Base-by-base conservation (phyloP, 2,888 invertebrate genomes). In the Cheilosia grossa region DNA sequence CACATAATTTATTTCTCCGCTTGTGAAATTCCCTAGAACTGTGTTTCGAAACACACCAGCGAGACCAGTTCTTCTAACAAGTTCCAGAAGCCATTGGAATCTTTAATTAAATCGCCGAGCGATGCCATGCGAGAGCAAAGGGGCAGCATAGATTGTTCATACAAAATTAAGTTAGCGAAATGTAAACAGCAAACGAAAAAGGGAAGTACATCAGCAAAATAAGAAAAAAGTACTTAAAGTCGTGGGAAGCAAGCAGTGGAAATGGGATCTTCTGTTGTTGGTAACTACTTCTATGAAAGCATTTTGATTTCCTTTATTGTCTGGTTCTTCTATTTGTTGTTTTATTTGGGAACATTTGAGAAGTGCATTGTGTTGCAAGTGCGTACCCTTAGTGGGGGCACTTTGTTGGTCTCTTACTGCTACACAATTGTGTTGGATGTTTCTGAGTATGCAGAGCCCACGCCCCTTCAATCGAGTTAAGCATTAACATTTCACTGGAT, bases 301-400 rank as follows among this genome's bases (percentile, higher is more conserved):
- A 67, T 44, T 58, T 24, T 17, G 2, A 15, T 51, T 59, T 58
- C 37, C 70, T 77, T 77, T 77, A 82, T 77, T 61, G 64, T 73
- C 72, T 66, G 72, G 42, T 13, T 10, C 30, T 47, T 59, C 19
- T 0, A 61, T 47, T 59, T 30, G 30, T 33, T 56, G 13, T 44
- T 63, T 33, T 24, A 49, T 30, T 54, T 13, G 19, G 40, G 24
- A 15, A 21, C 21, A 51, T 4, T 37, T 10, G 51, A 2, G 13
- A 10, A 47, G 2, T 33, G 33, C 10, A 17, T 9, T 13, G 17
- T 13, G 19, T 47, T 9, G 17, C 9, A 17, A 19, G 37, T 37
- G 37, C 37, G 37, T 37, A 13, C 37, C 37, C 17, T 47, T 17
- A 19, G 19, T 19, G n/a, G 19, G 19, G 17, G 47, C 9, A 47